Conservation (phyloP, 2,888 invertebrate genomes). For the Nematopogon swammerdamellus region DNA sequence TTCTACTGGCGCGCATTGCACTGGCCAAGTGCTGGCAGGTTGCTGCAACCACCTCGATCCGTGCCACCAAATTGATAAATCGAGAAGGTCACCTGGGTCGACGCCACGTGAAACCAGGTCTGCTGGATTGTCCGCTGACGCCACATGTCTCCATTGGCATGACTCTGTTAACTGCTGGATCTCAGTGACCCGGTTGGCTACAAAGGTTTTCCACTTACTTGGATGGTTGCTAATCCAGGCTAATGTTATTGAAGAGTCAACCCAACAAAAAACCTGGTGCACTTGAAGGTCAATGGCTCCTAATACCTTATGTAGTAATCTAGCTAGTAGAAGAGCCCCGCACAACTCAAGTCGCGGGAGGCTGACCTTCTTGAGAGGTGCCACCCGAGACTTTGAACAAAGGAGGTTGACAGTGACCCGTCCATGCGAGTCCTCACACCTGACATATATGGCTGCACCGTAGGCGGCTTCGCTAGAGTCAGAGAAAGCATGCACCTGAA, state of each 20-base stretch:
- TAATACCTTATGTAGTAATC: slow-evolving; percentile 1
- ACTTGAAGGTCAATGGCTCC: not conserved
- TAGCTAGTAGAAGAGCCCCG: not conserved
- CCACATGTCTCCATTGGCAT: slow-evolving; percentile 7
- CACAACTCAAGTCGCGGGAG: slow-evolving; percentile 3
- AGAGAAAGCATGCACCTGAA: not conserved
- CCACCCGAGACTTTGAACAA: not conserved
- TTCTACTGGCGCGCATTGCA: not conserved
- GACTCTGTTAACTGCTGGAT: slow-evolving; percentile 6
- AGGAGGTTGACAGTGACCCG: not conserved
- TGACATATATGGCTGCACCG: not conserved
- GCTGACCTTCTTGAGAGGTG: slow-evolving; percentile 2
- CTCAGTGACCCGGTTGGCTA: slow-evolving; percentile 10
- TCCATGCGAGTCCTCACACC: not conserved
- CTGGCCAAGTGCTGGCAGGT: not conserved
- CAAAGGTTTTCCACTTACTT: slow-evolving; percentile 12
- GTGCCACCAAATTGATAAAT: slow-evolving; percentile 10
- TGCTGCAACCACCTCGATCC: slow-evolving; percentile 7
- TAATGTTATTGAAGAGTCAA: slow-evolving; percentile 11
- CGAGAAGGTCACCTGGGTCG: slow-evolving; percentile 3
- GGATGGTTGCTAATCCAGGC: slow-evolving; percentile 12
- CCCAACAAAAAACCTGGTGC: slow-evolving; percentile 9
- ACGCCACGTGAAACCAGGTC: slow-evolving; percentile 11
- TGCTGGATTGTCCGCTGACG: slow-evolving; percentile 10
- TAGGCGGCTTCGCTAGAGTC: not conserved